Base-by-base conservation (phyloP, 2,797 vertebrate species). In the Ptychadena robeensis region DNA sequence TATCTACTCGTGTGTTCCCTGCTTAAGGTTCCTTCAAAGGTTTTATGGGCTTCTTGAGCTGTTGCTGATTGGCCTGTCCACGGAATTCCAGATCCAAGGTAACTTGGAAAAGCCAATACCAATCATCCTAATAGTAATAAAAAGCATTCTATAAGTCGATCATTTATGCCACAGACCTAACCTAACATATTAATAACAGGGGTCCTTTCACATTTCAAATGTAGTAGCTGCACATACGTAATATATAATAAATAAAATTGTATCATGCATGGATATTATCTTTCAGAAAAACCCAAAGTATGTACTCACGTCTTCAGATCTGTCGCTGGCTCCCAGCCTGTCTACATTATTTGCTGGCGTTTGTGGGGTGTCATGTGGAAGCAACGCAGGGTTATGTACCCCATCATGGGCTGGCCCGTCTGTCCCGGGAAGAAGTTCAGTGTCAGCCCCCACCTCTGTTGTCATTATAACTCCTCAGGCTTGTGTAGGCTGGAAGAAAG, bases 381-480 rank as follows among this genome's bases (percentile, higher is more conserved):
- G 57, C 18, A 85, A 35, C 6, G 37, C 57, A 38, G 83, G 72
- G 57, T 80, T 85, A 18, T 68, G 32, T 34, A 85, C 80, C n/a
- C 84, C 80, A 61, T 81, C 79, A 3, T 82, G 84, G 9, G 79
- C 80, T 11, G 40, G 84, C 14, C 84, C 68, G 32, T 82, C 84
- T 53, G 40, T 14, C 2, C 69, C 80, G 27, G 79, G 80, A 73
- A 53, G 64, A 14, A 85, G 68, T 59, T 85, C 84, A 31, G 80
- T 82, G 12, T 81, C 83, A 69, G 82, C 14, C 71, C 82, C 82
- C 53, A 65, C 65, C 65, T 85, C 83, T 53, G 83, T 85, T 37
- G 78, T 85, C 83, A 85, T 85, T 63, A 30, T 81, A 78, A 69
- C 66, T 64, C 59, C 71, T 85, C 72, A 81, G 78, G 37, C 71